These are phyloP conservation scores for Clarias laeviceps DNA, from an alignment of 2,797 vertebrate species.

Conservation along the genomic window DNA sequence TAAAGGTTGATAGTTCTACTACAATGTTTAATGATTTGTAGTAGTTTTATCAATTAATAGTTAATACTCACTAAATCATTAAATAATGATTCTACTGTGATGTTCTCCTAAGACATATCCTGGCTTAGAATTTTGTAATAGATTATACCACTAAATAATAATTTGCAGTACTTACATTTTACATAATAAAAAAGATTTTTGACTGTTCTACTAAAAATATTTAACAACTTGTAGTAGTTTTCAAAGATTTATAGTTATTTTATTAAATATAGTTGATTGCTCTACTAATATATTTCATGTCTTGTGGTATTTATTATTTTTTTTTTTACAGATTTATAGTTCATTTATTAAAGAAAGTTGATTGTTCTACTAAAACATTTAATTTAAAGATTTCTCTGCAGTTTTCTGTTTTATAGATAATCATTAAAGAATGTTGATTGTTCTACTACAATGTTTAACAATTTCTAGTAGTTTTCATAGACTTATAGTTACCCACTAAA, in stretches of 20 bases:
- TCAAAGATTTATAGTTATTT: not conserved
- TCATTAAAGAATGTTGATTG: not conserved
- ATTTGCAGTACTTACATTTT: no score
- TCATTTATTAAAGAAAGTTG: not conserved
- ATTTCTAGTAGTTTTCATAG: not conserved
- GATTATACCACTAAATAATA: no score
- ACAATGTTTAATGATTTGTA: not conserved
- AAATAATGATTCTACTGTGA: no score
- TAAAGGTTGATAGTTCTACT: not conserved
- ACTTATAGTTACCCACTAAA: not conserved
- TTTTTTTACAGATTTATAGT: not conserved
- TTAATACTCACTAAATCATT: no score
- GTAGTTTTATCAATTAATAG: not conserved
- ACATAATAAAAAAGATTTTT: not conserved
- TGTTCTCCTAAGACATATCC: no score
- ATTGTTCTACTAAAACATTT: not conserved
- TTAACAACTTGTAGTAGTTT: not conserved
- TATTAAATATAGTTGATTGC: not conserved
- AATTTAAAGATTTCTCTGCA: not conserved
- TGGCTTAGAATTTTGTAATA: no score
- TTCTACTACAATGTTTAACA: not conserved
- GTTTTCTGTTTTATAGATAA: not conserved
- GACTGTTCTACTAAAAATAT: not conserved
- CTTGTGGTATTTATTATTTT: no score
- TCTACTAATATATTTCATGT: not conserved